Evolutionary conservation across 1,140 invertebrate genomes (phyloP).

Genomic region (Sycophaga agraensis): DNA sequence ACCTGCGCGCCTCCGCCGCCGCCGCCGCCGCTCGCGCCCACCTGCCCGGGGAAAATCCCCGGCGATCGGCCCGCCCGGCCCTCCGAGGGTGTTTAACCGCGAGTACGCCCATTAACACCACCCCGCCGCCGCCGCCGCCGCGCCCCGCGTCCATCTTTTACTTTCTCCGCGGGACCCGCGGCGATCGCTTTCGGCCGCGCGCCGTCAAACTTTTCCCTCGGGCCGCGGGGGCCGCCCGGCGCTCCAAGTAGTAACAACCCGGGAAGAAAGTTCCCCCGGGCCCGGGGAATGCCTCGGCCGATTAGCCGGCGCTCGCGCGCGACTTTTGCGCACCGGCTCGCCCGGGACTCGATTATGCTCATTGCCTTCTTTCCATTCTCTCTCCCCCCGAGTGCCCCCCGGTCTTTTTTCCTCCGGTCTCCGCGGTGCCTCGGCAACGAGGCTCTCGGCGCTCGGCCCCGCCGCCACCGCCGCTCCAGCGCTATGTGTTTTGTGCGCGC

Average conservation of each 20-base stretch:
- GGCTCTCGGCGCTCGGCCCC: too few relatives aligned
- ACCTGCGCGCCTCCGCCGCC: conserved; percentile 14
- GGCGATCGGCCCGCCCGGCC: neutral
- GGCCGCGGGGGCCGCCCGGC: neutral
- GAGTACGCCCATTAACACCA: conserved; percentile 49
- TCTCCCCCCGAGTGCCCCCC: neutral
- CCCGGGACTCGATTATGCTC: too few relatives aligned
- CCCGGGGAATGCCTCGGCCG: conserved; percentile 9
- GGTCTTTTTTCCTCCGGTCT: too few relatives aligned
- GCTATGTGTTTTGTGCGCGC: too few relatives aligned
- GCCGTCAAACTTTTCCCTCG: conserved; percentile 21
- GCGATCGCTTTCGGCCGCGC: neutral
- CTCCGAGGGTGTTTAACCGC: conserved; percentile 55
- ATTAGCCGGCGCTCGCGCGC: conserved; percentile 9
- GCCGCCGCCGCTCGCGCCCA: neutral
- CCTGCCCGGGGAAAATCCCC: neutral
- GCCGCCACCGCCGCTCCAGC: too few relatives aligned
- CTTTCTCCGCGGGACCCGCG: too few relatives aligned
- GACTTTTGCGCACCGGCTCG: conserved; percentile 10
- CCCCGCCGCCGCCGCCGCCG: conserved; percentile 8
- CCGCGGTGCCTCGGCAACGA: too few relatives aligned
- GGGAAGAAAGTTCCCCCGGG: conserved; percentile 1
- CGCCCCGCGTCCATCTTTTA: conserved; percentile 23
- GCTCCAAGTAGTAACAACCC: conserved; percentile 6
- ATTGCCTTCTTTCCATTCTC: conserved; percentile 8